A percentile compares a stretch with the other conserved stretches of the same genome.
These are phyloP conservation scores for Pontoporia blainvillei DNA, from an alignment of 2,113 vertebrate species.

Conservation along the genomic window DNA sequence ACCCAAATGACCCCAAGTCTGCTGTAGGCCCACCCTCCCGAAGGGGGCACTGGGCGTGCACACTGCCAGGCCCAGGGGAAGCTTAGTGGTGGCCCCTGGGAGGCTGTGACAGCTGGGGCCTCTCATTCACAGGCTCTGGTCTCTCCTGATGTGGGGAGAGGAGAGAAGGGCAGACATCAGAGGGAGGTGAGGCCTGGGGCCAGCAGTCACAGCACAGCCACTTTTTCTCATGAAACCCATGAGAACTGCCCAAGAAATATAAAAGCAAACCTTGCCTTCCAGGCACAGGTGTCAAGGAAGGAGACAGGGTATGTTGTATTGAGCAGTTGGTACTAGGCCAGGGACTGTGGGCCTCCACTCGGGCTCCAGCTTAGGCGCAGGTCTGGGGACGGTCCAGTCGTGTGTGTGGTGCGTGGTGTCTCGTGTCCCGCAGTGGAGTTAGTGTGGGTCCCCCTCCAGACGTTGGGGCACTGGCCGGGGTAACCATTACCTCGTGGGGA, in stretches of 20 bases:
- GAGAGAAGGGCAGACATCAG: not conserved
- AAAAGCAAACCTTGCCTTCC: no score
- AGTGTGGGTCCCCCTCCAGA: no score
- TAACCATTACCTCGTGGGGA: rapidly evolving
- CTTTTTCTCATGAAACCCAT: not conserved
- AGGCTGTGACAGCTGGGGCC: not conserved
- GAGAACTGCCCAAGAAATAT: not conserved
- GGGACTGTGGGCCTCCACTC: rapidly evolving
- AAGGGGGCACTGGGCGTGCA: rapidly evolving
- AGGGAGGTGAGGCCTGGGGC: rapidly evolving
- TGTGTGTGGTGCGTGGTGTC: rapidly evolving
- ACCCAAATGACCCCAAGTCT: not conserved
- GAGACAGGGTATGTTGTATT: not conserved
- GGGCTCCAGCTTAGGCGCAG: rapidly evolving
- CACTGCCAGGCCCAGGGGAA: no score
- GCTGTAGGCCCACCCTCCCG: not conserved
- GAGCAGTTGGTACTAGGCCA: rapidly evolving
- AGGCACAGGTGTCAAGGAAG: no score
- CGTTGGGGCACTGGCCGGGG: rapidly evolving
- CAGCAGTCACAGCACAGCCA: rapidly evolving
- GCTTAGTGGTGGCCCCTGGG: not conserved
- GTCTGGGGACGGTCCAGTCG: rapidly evolving
- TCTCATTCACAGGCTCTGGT: rapidly evolving
- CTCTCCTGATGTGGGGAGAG: not conserved
- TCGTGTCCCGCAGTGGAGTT: rapidly evolving